A percentile compares a stretch with the other conserved stretches of the same genome.
phyloP scores from a whole-genome alignment of 2,113 vertebrate genomes.

The Mustela nigripes region DNA sequence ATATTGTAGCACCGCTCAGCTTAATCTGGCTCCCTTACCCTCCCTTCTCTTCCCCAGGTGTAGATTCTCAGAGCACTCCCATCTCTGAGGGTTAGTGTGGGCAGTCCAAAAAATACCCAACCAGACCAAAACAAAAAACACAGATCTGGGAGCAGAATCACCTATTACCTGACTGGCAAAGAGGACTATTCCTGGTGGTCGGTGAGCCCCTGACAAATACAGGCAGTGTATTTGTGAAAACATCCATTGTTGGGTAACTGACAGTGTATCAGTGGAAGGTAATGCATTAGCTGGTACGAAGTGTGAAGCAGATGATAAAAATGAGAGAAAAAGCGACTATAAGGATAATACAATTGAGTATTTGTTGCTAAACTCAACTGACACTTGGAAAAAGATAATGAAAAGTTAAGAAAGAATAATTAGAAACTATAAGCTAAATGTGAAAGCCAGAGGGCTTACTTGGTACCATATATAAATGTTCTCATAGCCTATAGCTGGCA shows the following conservation, averaged over 20 bases:
- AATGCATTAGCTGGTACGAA: neutral
- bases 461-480: neutral
- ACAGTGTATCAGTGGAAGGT: neutral
- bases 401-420: neutral
- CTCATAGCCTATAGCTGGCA: neutral
- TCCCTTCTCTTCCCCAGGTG: neutral
- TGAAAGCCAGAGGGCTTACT: neutral
- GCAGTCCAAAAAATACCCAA: neutral
- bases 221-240: neutral
- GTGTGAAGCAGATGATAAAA: neutral
- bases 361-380: neutral
- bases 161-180: neutral
- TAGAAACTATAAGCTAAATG: neutral
- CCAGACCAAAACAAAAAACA: neutral
- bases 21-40: neutral
- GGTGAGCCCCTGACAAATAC: neutral
- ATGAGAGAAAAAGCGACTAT: neutral
- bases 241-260: neutral
- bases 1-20: neutral
- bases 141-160: neutral
- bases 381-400: neutral
- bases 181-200: neutral
- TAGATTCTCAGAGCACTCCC: neutral
- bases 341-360: neutral
- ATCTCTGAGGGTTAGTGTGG: neutral